A percentile compares a stretch with the other conserved stretches of the same genome.
These are phyloP conservation scores for Pseudanteris insignis DNA, from an alignment of 2,888 invertebrate species.

Conservation along the genomic window DNA sequence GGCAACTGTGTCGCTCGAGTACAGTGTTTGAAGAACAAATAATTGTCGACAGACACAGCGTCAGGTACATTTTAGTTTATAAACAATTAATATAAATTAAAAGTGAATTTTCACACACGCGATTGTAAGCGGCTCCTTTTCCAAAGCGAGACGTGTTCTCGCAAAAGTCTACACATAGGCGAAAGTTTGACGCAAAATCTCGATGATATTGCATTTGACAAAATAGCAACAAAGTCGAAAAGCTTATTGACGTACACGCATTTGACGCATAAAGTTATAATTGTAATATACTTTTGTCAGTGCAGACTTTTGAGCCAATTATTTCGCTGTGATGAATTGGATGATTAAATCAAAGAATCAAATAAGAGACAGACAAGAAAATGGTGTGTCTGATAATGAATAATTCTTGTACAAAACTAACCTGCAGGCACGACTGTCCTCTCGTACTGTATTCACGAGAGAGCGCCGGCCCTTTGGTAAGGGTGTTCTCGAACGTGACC, in stretches of 20 bases:
- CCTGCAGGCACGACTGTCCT: constrained; percentile 63
- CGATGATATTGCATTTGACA: too few species aligned
- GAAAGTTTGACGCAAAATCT: too few species aligned
- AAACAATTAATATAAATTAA: too few species aligned
- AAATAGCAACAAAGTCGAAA: too few species aligned
- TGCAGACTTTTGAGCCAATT: neutral
- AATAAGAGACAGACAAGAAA: neutral
- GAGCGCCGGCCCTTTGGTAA: constrained; percentile 94
- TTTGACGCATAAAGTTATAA: too few species aligned
- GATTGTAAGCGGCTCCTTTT: too few species aligned
- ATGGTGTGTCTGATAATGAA: constrained; percentile 45
- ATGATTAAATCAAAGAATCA: too few species aligned
- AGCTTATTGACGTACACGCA: too few species aligned
- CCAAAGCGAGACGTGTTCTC: too few species aligned
- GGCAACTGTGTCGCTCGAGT: constrained; percentile 48
- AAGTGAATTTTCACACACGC: too few species aligned
- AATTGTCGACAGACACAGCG: constrained; percentile 51
- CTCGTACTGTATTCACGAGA: constrained; percentile 69
- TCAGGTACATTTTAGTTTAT: too few species aligned
- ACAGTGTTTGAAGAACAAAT: constrained; percentile 40
- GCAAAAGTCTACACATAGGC: too few species aligned
- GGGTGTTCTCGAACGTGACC: constrained; percentile 95
- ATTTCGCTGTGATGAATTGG: neutral
- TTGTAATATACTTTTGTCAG: neutral
- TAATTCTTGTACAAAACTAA: constrained; percentile 63